Percentiles rank a stretch among this genome's conserved stretches.
Conservation (phyloP, 2,888 invertebrate genomes). For the Dusona sp. region DNA sequence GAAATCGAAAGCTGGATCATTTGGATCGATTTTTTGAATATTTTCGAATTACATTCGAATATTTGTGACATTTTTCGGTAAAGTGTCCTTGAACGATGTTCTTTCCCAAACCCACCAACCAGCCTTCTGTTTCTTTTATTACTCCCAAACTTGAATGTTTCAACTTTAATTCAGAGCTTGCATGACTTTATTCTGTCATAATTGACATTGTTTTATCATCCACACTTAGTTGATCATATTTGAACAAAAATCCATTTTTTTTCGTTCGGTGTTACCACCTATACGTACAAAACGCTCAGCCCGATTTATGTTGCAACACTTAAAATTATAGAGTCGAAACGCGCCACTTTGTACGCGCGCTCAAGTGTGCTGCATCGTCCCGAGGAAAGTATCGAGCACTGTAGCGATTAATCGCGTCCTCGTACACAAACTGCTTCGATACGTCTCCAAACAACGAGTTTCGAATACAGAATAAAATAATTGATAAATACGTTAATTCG, state of each 20-base stretch:
- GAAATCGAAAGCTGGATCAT: neutral
- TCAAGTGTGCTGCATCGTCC: constrained; percentile 43
- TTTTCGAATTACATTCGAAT: neutral
- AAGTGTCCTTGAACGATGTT: neutral
- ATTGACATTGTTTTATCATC: neutral
- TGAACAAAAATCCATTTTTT: neutral
- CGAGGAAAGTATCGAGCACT: constrained; percentile 39
- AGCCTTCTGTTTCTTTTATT: neutral
- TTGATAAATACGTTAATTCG: constrained; percentile 28
- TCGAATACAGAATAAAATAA: constrained; percentile 38
- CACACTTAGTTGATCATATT: neutral
- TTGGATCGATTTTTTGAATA: neutral
- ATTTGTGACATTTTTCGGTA: neutral
- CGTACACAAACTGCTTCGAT: constrained; percentile 23
- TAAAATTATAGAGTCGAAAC: constrained; percentile 52
- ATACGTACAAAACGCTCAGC: constrained; percentile 29
- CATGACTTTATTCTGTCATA: neutral
- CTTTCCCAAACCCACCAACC: neutral
- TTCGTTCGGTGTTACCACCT: constrained; percentile 5
- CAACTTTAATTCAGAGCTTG: neutral
- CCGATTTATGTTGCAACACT: constrained; percentile 52
- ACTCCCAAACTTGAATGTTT: neutral
- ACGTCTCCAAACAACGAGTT: constrained; percentile 16
- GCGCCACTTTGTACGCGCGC: constrained; percentile 52
- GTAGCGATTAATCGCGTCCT: constrained; percentile 51